These are phyloP conservation scores for Ceyx cyanopectus DNA, from an alignment of 2,113 vertebrate species.

Conservation along the genomic window DNA sequence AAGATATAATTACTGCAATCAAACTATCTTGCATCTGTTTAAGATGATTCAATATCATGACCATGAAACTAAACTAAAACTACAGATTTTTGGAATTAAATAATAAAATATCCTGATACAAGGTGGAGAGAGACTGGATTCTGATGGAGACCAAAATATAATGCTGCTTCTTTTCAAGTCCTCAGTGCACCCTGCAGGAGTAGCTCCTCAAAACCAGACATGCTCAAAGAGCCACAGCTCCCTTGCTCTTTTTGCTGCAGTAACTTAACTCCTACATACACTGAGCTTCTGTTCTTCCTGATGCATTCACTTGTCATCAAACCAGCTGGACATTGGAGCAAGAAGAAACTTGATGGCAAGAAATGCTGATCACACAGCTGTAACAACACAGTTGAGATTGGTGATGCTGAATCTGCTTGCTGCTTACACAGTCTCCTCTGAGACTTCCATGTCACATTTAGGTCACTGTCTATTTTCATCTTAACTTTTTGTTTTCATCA, in stretches of 20 bases:
- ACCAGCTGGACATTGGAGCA: not conserved
- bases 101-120: not conserved
- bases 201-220: not conserved
- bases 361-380: not conserved
- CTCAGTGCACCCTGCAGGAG: not conserved
- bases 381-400: not conserved
- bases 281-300: not conserved
- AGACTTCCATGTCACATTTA: not conserved
- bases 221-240: not conserved
- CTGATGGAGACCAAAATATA: not conserved
- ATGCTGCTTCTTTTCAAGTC: not conserved
- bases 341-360: not conserved
- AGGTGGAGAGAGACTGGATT: not conserved
- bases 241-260: not conserved
- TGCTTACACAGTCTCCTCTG: rapidly evolving
- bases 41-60: not conserved
- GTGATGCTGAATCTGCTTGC: not conserved
- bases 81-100: not conserved
- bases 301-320: not conserved
- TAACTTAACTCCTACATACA: not conserved
- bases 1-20: not conserved
- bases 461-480: not conserved
- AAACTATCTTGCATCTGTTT: not conserved
- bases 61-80: not conserved
- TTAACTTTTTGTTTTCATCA: not conserved